Percentiles rank a stretch among this genome's conserved stretches.
These are phyloP conservation scores for Mesocentrotus franciscanus DNA, from an alignment of 53 echinoderm and acorn worm genomes.

Conservation along the genomic window DNA sequence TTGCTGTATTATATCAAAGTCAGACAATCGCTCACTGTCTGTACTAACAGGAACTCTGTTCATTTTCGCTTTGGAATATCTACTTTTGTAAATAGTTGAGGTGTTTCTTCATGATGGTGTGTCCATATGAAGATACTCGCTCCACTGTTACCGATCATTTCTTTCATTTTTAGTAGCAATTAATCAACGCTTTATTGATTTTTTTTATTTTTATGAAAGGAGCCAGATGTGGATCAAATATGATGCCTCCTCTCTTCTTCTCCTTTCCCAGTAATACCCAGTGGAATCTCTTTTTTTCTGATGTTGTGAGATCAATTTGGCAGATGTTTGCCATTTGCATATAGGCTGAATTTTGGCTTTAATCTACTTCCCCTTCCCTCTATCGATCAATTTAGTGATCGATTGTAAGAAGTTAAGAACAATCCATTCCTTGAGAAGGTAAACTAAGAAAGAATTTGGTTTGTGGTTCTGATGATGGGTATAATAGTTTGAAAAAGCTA, in stretches of 20 bases:
- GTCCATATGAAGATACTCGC: background rate
- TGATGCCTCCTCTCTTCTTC: background rate
- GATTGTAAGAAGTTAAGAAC: background rate
- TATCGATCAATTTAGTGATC: background rate
- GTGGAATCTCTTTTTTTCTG: background rate
- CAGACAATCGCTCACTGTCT: background rate
- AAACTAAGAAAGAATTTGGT: background rate
- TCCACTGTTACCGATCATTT: background rate
- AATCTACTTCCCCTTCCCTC: background rate
- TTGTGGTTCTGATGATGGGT: background rate
- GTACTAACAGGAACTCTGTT: background rate
- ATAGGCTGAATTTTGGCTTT: background rate
- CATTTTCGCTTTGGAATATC: background rate
- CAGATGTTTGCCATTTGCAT: conserved; percentile 14
- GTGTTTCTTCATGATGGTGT: background rate
- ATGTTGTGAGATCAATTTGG: background rate
- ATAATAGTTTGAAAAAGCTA: background rate
- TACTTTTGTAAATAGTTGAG: background rate
- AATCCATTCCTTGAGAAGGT: background rate
- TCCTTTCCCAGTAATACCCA: background rate
- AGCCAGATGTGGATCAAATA: background rate
- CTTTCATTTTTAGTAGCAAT: background rate
- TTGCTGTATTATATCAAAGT: background rate
- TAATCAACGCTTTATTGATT: conserved; percentile 27
- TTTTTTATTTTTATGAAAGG: too few relatives aligned